Percentiles rank a stretch among this genome's conserved stretches.
Conservation (phyloP, 1,140 invertebrate genomes). For the Anagrus nilaparvatae region DNA sequence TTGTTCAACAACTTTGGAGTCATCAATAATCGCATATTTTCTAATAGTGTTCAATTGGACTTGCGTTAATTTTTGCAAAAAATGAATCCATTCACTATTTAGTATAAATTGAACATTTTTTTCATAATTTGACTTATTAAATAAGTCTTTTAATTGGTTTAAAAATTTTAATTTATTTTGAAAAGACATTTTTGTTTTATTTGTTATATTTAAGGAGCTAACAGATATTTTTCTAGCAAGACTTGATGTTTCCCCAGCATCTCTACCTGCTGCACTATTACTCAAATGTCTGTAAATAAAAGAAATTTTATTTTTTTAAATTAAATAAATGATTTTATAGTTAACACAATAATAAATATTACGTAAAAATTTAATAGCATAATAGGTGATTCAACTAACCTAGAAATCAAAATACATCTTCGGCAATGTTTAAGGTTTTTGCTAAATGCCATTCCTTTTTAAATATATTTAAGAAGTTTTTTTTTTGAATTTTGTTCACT, state of each 20-base stretch:
- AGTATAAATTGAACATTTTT: slow-evolving; percentile 39
- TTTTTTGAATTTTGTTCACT: too few species aligned
- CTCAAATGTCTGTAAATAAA: slow-evolving; percentile 22
- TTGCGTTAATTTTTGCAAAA: slow-evolving; percentile 39
- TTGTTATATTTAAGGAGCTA: slow-evolving; percentile 15
- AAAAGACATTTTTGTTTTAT: slow-evolving; percentile 36
- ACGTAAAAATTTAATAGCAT: neutral
- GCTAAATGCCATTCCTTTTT: slow-evolving; percentile 22
- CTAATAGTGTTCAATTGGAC: slow-evolving; percentile 28
- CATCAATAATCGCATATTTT: slow-evolving; percentile 34
- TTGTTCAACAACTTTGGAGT: slow-evolving; percentile 22
- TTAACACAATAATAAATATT: neutral
- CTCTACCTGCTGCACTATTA: slow-evolving; percentile 22
- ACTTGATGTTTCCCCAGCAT: slow-evolving; percentile 25
- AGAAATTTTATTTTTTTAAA: neutral
- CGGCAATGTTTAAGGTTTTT: slow-evolving; percentile 21
- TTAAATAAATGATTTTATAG: neutral
- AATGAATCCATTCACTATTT: slow-evolving; percentile 44
- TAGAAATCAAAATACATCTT: slow-evolving; percentile 21
- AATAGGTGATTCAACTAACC: slow-evolving; percentile 15
- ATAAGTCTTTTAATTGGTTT: slow-evolving; percentile 38
- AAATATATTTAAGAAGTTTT: slow-evolving; percentile 7
- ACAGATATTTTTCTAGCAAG: slow-evolving; percentile 24
- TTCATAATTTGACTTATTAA: slow-evolving; percentile 40
- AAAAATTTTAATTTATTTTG: slow-evolving; percentile 44